These are phyloP conservation scores for Tanytarsus gracilentus DNA, from an alignment of 2,888 invertebrate species.

Conservation along the genomic window DNA sequence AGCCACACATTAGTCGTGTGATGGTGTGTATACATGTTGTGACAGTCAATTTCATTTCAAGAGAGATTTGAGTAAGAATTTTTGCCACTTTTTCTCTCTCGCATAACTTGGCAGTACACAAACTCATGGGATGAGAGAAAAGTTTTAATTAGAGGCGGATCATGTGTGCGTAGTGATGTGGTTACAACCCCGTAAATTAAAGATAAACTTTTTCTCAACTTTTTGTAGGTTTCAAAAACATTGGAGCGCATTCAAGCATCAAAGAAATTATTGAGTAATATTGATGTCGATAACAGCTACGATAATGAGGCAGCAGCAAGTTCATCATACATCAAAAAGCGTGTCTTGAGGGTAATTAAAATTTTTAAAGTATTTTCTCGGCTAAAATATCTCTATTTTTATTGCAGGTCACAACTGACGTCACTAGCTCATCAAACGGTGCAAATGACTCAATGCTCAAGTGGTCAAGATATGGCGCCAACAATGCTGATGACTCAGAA, in stretches of 20 bases:
- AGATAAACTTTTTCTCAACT: neutral
- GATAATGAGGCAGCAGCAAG: neutral
- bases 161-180: no score
- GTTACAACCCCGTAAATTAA: no score
- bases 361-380: neutral
- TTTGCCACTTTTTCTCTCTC: no score
- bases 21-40: no score
- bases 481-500: slow-evolving; percentile 18
- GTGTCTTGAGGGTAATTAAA: slow-evolving; percentile 7
- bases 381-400: neutral
- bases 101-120: no score
- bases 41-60: no score
- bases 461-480: neutral
- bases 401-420: slow-evolving; percentile 9
- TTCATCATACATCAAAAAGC: slow-evolving; percentile 4
- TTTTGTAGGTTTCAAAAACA: slow-evolving; percentile 17
- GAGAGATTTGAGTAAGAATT: no score
- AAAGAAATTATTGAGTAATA: slow-evolving; percentile 22
- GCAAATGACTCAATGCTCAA: slow-evolving; percentile 8
- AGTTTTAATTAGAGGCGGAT: no score
- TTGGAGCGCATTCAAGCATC: slow-evolving; percentile 27
- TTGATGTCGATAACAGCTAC: slow-evolving; percentile 9
- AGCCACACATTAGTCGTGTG: no score
- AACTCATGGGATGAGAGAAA: no score
- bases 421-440: slow-evolving; percentile 4